Evolutionary conservation across 2,113 vertebrate species (phyloP).

Genomic region (Lophura nycthemera): DNA sequence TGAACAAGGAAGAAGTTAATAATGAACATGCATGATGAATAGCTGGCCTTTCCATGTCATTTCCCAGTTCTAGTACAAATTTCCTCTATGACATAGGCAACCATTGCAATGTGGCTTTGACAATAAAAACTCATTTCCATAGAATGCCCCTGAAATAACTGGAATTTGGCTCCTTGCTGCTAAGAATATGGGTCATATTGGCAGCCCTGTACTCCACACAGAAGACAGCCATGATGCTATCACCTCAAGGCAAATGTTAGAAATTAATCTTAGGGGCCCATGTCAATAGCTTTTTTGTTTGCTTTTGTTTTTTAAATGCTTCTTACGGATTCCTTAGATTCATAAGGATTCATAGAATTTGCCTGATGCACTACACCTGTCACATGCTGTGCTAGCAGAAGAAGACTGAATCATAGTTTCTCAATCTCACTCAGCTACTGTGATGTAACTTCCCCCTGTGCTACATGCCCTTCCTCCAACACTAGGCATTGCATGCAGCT

Average conservation of each 20-base stretch:
- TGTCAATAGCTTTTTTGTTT: neutral
- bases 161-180: neutral
- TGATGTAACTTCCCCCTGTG: conserved; percentile 39
- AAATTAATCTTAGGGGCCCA: neutral
- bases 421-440: neutral
- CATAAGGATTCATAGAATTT: neutral
- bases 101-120: neutral
- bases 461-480: neutral
- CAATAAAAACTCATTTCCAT: neutral
- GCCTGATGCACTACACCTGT: neutral
- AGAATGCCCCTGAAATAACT: neutral
- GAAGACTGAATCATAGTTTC: conserved; percentile 41
- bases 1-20: neutral
- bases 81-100: neutral
- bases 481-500: neutral
- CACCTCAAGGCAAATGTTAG: neutral
- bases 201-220: neutral
- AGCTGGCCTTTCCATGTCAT: neutral
- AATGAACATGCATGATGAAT: neutral
- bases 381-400: neutral
- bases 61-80: neutral
- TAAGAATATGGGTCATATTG: neutral
- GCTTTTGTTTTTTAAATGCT: too few relatives aligned
- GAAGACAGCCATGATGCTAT: neutral
- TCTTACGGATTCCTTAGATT: neutral